phyloP scores from a whole-genome alignment of 2,888 invertebrate species.

The Pachydiplax longipennis region DNA sequence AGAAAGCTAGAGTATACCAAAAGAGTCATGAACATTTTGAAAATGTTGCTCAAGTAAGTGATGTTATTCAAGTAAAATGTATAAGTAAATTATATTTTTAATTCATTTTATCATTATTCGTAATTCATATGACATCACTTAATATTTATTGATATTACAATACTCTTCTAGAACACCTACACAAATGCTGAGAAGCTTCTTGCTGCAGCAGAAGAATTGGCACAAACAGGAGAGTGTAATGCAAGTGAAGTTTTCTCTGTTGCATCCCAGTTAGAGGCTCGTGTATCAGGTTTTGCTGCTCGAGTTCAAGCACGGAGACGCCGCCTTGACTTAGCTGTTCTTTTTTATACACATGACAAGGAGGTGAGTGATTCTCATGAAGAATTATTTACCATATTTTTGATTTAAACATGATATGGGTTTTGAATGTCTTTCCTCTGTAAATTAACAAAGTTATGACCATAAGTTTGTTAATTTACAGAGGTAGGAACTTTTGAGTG shows the following conservation, averaged over 20 bases:
- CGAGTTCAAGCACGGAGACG: conserved; percentile 89
- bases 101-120: background rate
- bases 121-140: background rate
- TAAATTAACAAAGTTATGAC: background rate
- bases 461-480: too few relatives aligned
- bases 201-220: conserved; percentile 94
- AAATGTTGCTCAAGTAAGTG: conserved; percentile 91
- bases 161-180: conserved; percentile 84
- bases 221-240: conserved; percentile 94
- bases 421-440: background rate
- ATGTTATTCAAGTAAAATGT: background rate
- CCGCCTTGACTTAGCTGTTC: conserved; percentile 89
- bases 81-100: background rate
- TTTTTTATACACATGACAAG: conserved; percentile 95
- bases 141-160: background rate
- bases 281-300: conserved; percentile 93
- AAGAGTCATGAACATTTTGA: conserved; percentile 99
- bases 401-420: background rate
- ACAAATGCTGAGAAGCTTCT: conserved; percentile 97
- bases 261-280: conserved; percentile 90
- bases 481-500: too few relatives aligned
- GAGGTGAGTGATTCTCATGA: conserved; percentile 68
- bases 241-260: conserved; percentile 95
- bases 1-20: conserved; percentile 94
- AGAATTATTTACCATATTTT: too few relatives aligned